A percentile compares a stretch with the other conserved stretches of the same genome.
These are phyloP conservation scores for Geopemphigus sp. DNA, from an alignment of 1,140 invertebrate species.

Conservation along the genomic window DNA sequence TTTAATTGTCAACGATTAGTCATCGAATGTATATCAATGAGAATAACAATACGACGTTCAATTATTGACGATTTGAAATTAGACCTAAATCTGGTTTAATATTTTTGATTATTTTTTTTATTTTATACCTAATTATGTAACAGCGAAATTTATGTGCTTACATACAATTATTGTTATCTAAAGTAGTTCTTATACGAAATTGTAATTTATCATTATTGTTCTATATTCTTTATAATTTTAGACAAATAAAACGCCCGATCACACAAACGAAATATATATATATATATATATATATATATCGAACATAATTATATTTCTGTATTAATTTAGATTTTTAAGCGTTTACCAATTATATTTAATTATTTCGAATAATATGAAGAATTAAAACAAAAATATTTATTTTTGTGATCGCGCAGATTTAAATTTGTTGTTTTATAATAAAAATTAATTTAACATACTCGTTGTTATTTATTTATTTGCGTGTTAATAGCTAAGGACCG, in stretches of 20 bases:
- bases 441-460: not conserved
- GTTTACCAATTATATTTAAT: not conserved
- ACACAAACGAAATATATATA: too few species aligned
- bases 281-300: too few species aligned
- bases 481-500: too few species aligned
- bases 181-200: slow-evolving; percentile 1
- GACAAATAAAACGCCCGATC: not conserved
- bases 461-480: not conserved
- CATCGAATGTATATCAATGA: not conserved
- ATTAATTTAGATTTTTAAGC: not conserved
- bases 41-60: not conserved
- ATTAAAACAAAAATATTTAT: not conserved
- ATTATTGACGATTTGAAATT: not conserved
- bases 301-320: not conserved
- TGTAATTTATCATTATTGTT: not conserved
- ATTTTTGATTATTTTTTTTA: not conserved
- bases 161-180: slow-evolving; percentile 2
- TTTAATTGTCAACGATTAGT: not conserved
- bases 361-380: not conserved
- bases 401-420: not conserved
- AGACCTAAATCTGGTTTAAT: not conserved
- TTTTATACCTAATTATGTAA: slow-evolving; percentile 3
- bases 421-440: not conserved
- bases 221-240: slow-evolving; percentile 8
- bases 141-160: not conserved